Evolutionary conservation across 2,797 vertebrate genomes (phyloP), one percentile per base, ranked within the genome.

Genomic region (Takifugu ocellatus): DNA sequence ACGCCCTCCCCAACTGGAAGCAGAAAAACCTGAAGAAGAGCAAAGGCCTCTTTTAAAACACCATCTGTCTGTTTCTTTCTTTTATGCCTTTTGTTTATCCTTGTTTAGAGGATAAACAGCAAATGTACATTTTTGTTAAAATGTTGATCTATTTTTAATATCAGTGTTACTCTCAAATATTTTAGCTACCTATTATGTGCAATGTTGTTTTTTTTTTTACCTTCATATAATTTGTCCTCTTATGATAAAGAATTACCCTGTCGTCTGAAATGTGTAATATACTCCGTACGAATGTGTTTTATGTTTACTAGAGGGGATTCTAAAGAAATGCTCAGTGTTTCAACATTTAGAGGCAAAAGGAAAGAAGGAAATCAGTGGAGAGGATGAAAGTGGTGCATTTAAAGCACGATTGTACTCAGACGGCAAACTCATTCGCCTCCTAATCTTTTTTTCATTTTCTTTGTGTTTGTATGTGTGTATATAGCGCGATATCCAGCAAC

Each of bases 21-120:
- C 91, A 93, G 59, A 86, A 90, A 65, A 93, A 92, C 57, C 82
- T 91, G 72, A 93, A 93, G 81, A 93, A 93, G 73, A 88, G 79
- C 83, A 93, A 92, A 70, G 84, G 77, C 54, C 84, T 93, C 44
- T 93, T 93, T 82, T 93, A 85, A 86, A 82, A 26, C 61, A 56
- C 56, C 52, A 56, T n/a, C 26, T 54, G 39, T 42, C 47, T 56
- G 24, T 54, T 56, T 25, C 21, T 48, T 48, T 3, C 27, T 51
- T 51, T 29, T 31, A n/a, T 31, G 3, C 25, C 61, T 66, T 78
- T 53, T 58, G 52, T 43, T 67, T 57, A 58, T 45, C 6, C 48
- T 27, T 10, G 15, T 70, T 68, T 50, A 63, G 63, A 71, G 42
- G 62, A 61, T 44, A 47, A 64, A 49, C 63, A 65, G 77, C 63